Base-by-base conservation (phyloP, 2,888 invertebrate species). In the Gibbula magus region DNA sequence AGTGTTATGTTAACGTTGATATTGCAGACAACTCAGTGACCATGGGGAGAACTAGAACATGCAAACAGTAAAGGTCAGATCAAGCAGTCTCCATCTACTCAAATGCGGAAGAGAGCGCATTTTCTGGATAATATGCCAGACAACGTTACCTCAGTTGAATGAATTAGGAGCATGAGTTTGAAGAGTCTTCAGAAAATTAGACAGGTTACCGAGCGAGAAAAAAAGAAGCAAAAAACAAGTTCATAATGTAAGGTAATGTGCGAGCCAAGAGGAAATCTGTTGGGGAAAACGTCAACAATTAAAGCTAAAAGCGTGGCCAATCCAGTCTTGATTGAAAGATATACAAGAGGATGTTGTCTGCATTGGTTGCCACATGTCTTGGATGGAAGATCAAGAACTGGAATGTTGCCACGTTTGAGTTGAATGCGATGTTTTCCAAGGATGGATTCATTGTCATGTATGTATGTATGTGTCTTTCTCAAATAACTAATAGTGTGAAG, bases 141-240 rank as follows among this genome's bases (percentile, higher is more conserved):
- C 35, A 35, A 35, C 35, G 35, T 35, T 3, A 35, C 35, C 4
- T 35, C 35, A 5, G 74, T 32, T 18, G 79, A 80, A 16, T 53
- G 20, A 22, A 76, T 80, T 35, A 13, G 78, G n/a, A 75, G n/a
- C n/a, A 75, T 78, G 61, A 45, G 75, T 13, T 70, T 82, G 29
- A 80, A 77, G 51, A 54, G 75, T 56, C 29, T 78, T 29, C 51
- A 78, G n/a, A 22, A 75, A 51, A 53, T 70, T 7, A 74, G 35
- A 78, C 22, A 78, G 45, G n/a, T n/a, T n/a, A n/a, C n/a, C n/a
- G n/a, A n/a, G n/a, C n/a, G n/a, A n/a, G n/a, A n/a, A n/a, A n/a
- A n/a, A n/a, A n/a, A n/a, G n/a, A n/a, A 10, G 22, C n/a, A 54
- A 54, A 54, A 10, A 4, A 5, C 3, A 54, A 22, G 20, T 20